Base-by-base conservation (phyloP, 2,888 invertebrate species). In the Cryptocephalus moraei region DNA sequence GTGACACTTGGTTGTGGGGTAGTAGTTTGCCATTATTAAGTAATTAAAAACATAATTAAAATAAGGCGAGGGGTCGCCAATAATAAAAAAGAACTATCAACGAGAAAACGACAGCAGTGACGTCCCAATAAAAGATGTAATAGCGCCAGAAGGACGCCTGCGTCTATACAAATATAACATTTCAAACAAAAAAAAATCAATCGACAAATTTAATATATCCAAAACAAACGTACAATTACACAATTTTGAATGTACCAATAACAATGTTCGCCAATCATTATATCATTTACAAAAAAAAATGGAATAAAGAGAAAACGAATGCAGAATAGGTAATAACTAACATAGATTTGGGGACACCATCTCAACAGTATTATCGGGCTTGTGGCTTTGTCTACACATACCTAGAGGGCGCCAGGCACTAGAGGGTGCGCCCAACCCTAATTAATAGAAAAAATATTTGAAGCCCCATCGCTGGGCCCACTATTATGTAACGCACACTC, bases 231-330 rank as follows among this genome's bases (percentile, higher is more conserved):
- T 57, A 61, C 60, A 62, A 57, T 61, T 59, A 61, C 64, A 61
- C 49, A 66, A 67, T 67, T 68, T 67, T 59, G 65, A 65, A 62
- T 62, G 63, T 64, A 62, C 66, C 65, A 67, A 68, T 67, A 60
- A 60, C 51, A 54, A 56, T 54, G 58, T 64, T 61, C 60, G 63
- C 52, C 45, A 56, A 48, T 48, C 39, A 48, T 48, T 46, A 10
- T 40, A 31, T 31, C 40, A 40, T n/a, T n/a, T n/a, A n/a, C n/a
- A n/a, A n/a, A n/a, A n/a, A n/a, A 48, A 49, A 22, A 22, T 2
- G 22, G 22, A 36, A 36, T 36, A 46, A 55, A 60, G 59, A 60
- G 62, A 63, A 65, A 66, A 66, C 62, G 62, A 66, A 64, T 66
- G 66, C 65, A 67, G 65, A 65, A 48, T 63, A 65, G 64, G 62